Percentiles rank a stretch among this genome's conserved stretches.
Conservation (phyloP, 2,888 invertebrate genomes). For the Drosophila acutilabella region DNA sequence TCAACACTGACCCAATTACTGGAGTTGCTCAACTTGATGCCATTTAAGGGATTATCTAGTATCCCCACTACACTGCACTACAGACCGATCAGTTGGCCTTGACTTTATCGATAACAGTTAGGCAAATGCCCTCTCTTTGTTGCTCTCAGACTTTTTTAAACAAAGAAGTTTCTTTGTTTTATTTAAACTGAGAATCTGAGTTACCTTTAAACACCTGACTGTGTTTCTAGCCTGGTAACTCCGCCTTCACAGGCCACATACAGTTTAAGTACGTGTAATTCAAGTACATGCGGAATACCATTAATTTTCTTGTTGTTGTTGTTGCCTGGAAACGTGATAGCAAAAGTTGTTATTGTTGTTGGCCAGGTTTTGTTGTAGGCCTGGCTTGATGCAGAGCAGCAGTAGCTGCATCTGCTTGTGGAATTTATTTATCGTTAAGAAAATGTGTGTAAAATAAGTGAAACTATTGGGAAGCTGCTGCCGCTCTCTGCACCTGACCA, state of each 20-base stretch:
- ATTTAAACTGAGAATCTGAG: conserved; percentile 5
- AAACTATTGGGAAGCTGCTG: conserved; percentile 73
- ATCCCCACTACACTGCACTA: neutral
- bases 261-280: conserved; percentile 42
- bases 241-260: conserved; percentile 5
- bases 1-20: conserved; percentile 40
- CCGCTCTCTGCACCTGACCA: conserved; percentile 56
- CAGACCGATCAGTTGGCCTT: conserved; percentile 5
- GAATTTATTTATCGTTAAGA: conserved; percentile 78
- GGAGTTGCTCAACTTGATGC: conserved; percentile 8
- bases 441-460: conserved; percentile 78
- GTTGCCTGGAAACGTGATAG: conserved; percentile 81
- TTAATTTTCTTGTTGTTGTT: conserved; percentile 50
- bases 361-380: conserved; percentile 42
- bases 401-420: conserved; percentile 72
- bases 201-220: conserved; percentile 14
- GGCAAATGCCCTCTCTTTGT: neutral
- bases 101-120: conserved; percentile 10
- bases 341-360: conserved; percentile 66
- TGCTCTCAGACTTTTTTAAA: neutral
- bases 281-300: conserved; percentile 74
- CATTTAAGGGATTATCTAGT: conserved; percentile 6
- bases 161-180: conserved; percentile 1
- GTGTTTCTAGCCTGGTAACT: conserved; percentile 7
- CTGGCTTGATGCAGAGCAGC: conserved; percentile 50